A percentile compares a stretch with the other conserved stretches of the same genome.
These are phyloP conservation scores for Muscina levida DNA, from an alignment of 2,888 invertebrate species.

Conservation along the genomic window DNA sequence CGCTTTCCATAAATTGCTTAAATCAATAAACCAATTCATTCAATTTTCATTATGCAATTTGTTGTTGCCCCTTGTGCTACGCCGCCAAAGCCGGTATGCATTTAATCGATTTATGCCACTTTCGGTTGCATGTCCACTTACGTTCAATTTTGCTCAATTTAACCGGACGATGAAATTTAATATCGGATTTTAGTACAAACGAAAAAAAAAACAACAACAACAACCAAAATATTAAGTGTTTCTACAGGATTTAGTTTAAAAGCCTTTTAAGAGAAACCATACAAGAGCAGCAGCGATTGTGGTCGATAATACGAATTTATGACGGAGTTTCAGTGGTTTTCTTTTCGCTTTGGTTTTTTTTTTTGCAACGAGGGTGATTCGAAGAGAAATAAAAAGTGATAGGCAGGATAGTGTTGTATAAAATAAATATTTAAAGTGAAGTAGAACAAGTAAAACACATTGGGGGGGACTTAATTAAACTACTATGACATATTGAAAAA, in stretches of 20 bases:
- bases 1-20: slow-evolving; percentile 17
- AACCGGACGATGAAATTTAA: slow-evolving; percentile 24
- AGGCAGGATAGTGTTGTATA: no score
- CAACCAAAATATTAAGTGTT: neutral
- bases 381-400: no score
- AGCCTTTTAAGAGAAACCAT: slow-evolving; percentile 14
- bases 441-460: no score
- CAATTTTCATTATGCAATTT: slow-evolving; percentile 34
- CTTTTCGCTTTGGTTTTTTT: neutral
- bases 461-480: no score
- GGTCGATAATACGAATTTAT: neutral
- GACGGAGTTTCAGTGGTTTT: neutral
- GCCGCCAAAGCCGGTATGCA: slow-evolving; percentile 13
- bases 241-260: slow-evolving; percentile 4
- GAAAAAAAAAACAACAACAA: no score
- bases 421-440: no score
- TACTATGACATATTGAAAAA: no score
- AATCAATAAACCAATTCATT: slow-evolving; percentile 32
- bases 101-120: slow-evolving; percentile 36
- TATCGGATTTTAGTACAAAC: slow-evolving; percentile 6
- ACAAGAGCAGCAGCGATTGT: slow-evolving; percentile 8
- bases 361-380: no score
- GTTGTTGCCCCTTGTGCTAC: slow-evolving; percentile 26
- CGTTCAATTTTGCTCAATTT: neutral
- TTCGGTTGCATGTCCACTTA: slow-evolving; percentile 17